Evolutionary conservation across 2,797 vertebrate genomes (phyloP).

Genomic region (Danio albolineatus): DNA sequence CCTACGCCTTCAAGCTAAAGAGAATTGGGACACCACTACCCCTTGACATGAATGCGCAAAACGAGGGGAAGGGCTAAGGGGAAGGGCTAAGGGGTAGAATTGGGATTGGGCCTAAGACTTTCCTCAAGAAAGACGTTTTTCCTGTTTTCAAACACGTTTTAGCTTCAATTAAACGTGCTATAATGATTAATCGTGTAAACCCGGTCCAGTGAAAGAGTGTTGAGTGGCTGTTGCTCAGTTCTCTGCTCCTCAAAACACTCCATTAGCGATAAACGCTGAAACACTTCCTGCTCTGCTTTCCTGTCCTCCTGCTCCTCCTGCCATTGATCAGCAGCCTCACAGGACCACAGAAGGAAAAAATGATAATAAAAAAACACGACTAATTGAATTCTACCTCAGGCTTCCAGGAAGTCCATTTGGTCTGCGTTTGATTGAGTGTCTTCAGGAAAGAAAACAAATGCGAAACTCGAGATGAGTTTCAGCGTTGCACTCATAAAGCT

Average conservation of each 20-base stretch:
- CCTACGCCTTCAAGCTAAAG: too few species aligned
- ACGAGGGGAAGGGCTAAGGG: too few species aligned
- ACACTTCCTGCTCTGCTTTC: slow-evolving; percentile 40
- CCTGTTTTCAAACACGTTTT: background rate
- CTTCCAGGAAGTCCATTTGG: slow-evolving; percentile 70
- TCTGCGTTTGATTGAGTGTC: slow-evolving; percentile 66
- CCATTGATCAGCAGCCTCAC: slow-evolving; percentile 77
- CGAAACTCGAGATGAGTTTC: slow-evolving; percentile 34
- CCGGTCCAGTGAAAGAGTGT: background rate
- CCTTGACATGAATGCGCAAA: too few species aligned
- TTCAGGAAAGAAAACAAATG: slow-evolving; percentile 50
- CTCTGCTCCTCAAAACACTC: slow-evolving; percentile 73
- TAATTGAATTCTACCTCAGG: slow-evolving; percentile 75
- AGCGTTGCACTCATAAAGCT: slow-evolving; percentile 34
- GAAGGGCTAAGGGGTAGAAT: too few species aligned
- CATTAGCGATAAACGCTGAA: slow-evolving; percentile 69
- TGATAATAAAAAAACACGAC: slow-evolving; percentile 58
- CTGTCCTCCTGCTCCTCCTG: slow-evolving; percentile 65
- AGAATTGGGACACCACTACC: too few species aligned
- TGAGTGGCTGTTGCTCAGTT: slow-evolving; percentile 65
- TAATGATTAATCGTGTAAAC: background rate
- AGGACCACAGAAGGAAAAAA: slow-evolving; percentile 69
- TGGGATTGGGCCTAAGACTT: too few species aligned
- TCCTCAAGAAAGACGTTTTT: background rate
- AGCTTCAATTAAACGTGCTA: background rate